A percentile compares a stretch with the other conserved stretches of the same genome.
Conservation (phyloP, 2,888 invertebrate genomes). For the Sussaba pulchella region DNA sequence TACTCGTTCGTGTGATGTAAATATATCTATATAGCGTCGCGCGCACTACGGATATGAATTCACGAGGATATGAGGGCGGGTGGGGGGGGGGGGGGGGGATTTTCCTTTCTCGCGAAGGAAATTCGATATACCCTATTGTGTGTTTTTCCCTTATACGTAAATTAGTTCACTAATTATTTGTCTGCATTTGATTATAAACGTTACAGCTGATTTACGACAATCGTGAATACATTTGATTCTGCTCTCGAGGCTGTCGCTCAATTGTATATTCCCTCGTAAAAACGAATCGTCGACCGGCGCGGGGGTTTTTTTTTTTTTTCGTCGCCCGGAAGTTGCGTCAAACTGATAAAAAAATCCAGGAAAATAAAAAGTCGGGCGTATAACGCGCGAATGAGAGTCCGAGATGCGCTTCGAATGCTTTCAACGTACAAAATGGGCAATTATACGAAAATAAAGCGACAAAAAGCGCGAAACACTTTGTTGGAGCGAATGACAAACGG, state of each 20-base stretch:
- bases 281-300: constrained; percentile 41
- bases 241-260: constrained; percentile 54
- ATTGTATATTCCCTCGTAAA: constrained; percentile 18
- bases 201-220: constrained; percentile 54
- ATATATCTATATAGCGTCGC: constrained; percentile 60
- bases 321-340: background rate
- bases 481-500: constrained; percentile 42
- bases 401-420: constrained; percentile 26
- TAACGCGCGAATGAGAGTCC: constrained; percentile 14
- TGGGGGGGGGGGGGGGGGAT: too few relatives aligned
- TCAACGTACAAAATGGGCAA: constrained; percentile 29
- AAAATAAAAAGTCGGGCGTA: background rate
- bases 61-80: constrained; percentile 58
- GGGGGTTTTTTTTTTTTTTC: too few relatives aligned
- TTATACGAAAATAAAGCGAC: constrained; percentile 32
- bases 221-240: constrained; percentile 47
- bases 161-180: constrained; percentile 83
- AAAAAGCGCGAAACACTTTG: constrained; percentile 9
- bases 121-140: constrained; percentile 52
- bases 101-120: constrained; percentile 50
- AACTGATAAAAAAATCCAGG: constrained; percentile 18
- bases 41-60: constrained; percentile 66
- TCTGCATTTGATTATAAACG: constrained; percentile 80
- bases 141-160: constrained; percentile 64
- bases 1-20: constrained; percentile 43